Evolutionary conservation across 2,888 invertebrate species (phyloP).

Genomic region (Strigamia maritima): DNA sequence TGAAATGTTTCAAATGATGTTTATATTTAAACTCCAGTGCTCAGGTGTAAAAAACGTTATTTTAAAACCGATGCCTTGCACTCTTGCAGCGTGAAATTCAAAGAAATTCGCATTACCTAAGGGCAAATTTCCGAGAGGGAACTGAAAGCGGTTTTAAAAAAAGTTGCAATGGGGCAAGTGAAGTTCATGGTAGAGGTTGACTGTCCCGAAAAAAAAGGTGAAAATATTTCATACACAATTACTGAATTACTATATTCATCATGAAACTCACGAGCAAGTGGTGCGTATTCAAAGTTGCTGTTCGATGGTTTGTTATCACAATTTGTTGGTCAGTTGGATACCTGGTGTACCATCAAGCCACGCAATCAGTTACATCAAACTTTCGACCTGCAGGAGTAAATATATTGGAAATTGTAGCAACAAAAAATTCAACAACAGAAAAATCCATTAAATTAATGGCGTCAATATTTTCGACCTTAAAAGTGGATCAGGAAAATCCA

Average conservation of each 20-base stretch:
- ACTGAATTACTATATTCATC: background rate
- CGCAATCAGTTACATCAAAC: background rate
- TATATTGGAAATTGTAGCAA: background rate
- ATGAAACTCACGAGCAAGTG: background rate
- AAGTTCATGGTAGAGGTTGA: background rate
- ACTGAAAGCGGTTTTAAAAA: slow-evolving; percentile 2
- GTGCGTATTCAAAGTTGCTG: background rate
- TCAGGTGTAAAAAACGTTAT: background rate
- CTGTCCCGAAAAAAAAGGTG: background rate
- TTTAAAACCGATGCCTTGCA: background rate
- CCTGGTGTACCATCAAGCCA: background rate
- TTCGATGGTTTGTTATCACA: background rate
- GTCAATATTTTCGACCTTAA: background rate
- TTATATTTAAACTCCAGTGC: background rate
- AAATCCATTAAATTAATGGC: background rate
- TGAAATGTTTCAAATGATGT: background rate
- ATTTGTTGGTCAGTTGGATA: background rate
- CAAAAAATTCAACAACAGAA: background rate
- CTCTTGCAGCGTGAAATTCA: background rate
- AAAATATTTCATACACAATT: background rate
- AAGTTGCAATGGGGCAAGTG: slow-evolving; percentile 10
- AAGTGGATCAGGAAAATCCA: background rate
- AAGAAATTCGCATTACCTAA: background rate
- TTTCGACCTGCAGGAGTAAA: background rate
- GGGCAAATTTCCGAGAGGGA: background rate